Percentiles rank a stretch among this genome's conserved stretches.
Conservation (phyloP, 2,797 vertebrate species). For the Enoplosus armatus region DNA sequence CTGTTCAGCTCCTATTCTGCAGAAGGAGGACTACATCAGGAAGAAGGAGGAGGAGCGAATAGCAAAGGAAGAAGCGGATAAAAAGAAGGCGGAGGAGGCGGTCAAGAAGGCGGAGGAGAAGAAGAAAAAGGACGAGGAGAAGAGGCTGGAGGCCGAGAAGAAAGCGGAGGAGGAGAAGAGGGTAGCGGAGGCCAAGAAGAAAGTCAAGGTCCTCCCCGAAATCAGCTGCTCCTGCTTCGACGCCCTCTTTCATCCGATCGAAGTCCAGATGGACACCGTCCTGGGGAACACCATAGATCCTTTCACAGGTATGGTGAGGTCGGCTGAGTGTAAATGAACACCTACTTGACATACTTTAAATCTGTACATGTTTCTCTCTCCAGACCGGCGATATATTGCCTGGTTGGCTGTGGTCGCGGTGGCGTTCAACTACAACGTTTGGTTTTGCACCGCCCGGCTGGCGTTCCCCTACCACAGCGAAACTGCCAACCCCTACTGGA, state of each 20-base stretch:
- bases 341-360: not conserved
- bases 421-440: conserved; percentile 92
- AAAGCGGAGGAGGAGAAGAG: conserved; percentile 80
- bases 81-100: conserved; percentile 80
- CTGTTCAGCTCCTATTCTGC: conserved; percentile 76
- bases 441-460: conserved; percentile 88
- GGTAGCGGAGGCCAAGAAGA: conserved; percentile 68
- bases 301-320: conserved; percentile 76
- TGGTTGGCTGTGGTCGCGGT: conserved; percentile 89
- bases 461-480: conserved; percentile 88
- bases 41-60: conserved; percentile 76
- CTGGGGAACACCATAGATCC: conserved; percentile 80
- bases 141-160: conserved; percentile 82
- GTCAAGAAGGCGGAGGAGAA: conserved; percentile 85
- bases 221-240: conserved; percentile 72
- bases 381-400: conserved; percentile 89
- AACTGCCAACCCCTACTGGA: conserved; percentile 79
- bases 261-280: conserved; percentile 66
- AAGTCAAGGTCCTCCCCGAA: conserved; percentile 63
- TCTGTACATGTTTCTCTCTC: conserved; percentile 1
- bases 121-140: conserved; percentile 86
- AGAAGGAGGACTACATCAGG: conserved; percentile 75
- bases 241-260: conserved; percentile 69
- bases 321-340: no score
- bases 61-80: conserved; percentile 78